These are phyloP conservation scores for Sarcophaga caerulescens DNA, from an alignment of 2,888 invertebrate species.

Conservation along the genomic window DNA sequence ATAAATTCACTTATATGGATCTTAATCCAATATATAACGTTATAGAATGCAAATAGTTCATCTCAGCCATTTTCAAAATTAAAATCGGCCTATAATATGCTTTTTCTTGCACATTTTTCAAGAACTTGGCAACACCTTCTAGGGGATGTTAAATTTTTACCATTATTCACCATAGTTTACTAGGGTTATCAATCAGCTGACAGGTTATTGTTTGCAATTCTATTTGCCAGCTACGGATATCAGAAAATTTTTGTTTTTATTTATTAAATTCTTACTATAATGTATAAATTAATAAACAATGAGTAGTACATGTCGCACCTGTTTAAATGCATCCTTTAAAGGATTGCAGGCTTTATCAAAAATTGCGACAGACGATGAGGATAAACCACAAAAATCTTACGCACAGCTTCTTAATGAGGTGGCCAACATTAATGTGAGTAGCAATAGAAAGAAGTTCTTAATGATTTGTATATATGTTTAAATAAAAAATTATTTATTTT, in stretches of 20 bases:
- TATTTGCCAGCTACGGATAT: not conserved
- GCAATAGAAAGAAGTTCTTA: not conserved
- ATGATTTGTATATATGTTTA: not conserved
- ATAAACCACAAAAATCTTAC: constrained; percentile 40
- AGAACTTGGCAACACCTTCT: too few species aligned
- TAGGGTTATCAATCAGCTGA: constrained; percentile 22
- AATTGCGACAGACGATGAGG: not conserved
- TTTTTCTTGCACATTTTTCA: too few species aligned
- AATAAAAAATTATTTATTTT: not conserved
- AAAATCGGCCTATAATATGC: not conserved
- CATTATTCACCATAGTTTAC: not conserved
- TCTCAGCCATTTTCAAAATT: not conserved
- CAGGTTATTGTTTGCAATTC: not conserved
- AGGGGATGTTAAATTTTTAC: not conserved
- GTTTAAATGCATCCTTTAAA: constrained; percentile 47
- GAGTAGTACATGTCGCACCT: constrained; percentile 59
- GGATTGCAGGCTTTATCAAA: constrained; percentile 43
- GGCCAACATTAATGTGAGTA: constrained; percentile 59
- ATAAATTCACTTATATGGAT: too few species aligned
- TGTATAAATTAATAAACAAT: constrained; percentile 41
- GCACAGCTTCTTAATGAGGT: constrained; percentile 57
- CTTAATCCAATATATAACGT: too few species aligned
- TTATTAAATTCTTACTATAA: not conserved
- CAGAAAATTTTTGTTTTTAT: too few species aligned
- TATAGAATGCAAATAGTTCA: too few species aligned